Percentiles rank a stretch among this genome's conserved stretches.
These are phyloP conservation scores for Lontra canadensis DNA, from an alignment of 2,113 vertebrate species.

Conservation along the genomic window DNA sequence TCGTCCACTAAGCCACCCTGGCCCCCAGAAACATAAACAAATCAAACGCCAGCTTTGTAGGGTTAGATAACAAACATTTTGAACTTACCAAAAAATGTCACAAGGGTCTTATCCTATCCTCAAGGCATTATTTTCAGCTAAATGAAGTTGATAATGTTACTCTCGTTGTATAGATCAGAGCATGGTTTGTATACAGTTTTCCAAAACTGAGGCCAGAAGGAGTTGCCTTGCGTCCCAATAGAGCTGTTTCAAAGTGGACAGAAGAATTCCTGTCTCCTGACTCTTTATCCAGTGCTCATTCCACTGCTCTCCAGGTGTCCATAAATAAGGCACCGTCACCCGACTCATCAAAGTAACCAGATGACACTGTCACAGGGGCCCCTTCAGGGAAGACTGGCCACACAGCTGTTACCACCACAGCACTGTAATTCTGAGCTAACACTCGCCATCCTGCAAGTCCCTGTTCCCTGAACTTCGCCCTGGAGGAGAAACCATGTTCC, in stretches of 20 bases:
- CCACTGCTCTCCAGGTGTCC: not conserved
- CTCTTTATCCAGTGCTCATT: not conserved
- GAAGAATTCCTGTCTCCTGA: not conserved
- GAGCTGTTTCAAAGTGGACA: not conserved
- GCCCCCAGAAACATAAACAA: not conserved
- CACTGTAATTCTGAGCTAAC: not conserved
- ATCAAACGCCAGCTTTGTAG: not conserved
- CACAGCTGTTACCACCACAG: not conserved
- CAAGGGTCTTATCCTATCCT: not conserved
- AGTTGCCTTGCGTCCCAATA: not conserved
- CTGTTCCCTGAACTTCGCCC: not conserved
- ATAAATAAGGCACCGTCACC: not conserved
- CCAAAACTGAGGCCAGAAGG: not conserved
- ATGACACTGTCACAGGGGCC: not conserved
- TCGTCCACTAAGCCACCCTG: not conserved
- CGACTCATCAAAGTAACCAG: not conserved
- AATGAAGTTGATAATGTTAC: not conserved
- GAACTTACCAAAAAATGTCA: not conserved
- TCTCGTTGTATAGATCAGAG: not conserved
- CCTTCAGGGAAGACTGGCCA: not conserved
- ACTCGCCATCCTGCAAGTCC: not conserved
- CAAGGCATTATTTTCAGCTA: not conserved
- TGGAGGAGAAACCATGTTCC: not conserved
- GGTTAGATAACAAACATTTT: not conserved
- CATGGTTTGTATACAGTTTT: not conserved